Conservation (phyloP, 2,113 vertebrate genomes). For the Alaudala cheleensis region DNA sequence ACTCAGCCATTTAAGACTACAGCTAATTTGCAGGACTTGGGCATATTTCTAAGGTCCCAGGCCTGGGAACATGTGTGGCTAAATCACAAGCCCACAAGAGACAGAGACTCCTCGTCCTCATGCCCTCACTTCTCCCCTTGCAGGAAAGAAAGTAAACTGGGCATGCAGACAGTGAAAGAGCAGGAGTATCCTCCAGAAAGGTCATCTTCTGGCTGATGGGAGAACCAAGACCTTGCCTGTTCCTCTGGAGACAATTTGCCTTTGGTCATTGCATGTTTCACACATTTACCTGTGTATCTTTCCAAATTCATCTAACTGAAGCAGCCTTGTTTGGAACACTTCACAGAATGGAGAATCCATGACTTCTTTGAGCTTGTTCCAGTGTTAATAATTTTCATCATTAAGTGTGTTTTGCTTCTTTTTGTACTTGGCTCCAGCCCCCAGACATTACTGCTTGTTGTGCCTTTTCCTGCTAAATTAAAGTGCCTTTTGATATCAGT, state of each 20-base stretch:
- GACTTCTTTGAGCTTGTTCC: neutral
- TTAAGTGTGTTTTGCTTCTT: neutral
- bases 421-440: neutral
- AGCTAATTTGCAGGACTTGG: neutral
- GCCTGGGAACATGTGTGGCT: neutral
- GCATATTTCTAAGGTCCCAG: neutral
- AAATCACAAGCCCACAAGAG: neutral
- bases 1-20: neutral
- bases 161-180: neutral
- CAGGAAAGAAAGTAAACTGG: neutral
- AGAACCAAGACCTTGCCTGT: neutral
- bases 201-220: neutral
- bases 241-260: neutral
- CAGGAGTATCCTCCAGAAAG: neutral
- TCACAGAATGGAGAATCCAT: neutral
- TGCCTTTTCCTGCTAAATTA: slow-evolving; percentile 11
- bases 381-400: neutral
- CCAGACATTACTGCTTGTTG: neutral
- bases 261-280: neutral
- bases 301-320: neutral
- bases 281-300: neutral
- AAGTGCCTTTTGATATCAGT: neutral
- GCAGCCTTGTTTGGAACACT: neutral
- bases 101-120: neutral
- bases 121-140: neutral